Percentiles rank a stretch among this genome's conserved stretches.
These are phyloP conservation scores for Chamaetylas fuelleborni DNA, from an alignment of 2,113 vertebrate genomes.

Conservation along the genomic window DNA sequence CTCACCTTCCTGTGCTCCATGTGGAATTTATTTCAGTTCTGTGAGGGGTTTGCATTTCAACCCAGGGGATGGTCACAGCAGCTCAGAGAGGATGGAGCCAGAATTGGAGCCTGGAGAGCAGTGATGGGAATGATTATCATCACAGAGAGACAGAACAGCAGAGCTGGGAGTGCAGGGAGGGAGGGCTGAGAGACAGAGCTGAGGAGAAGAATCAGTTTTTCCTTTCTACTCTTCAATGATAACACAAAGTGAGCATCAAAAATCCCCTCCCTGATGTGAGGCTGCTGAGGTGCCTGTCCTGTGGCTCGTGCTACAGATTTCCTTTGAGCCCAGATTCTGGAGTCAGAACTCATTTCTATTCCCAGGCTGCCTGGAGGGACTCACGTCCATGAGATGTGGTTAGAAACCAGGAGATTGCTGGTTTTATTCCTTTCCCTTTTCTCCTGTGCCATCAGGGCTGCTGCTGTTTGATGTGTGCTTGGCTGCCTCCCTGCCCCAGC, in stretches of 20 bases:
- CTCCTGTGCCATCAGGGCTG: background rate
- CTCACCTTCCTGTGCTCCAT: background rate
- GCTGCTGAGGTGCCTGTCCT: background rate
- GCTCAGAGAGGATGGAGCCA: background rate
- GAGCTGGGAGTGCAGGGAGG: background rate
- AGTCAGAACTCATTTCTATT: background rate
- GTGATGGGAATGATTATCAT: background rate
- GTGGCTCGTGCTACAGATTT: rapidly evolving
- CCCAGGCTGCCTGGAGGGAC: background rate
- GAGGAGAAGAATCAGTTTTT: background rate
- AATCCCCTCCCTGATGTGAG: background rate
- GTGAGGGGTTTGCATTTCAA: background rate
- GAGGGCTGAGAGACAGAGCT: background rate
- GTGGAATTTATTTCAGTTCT: background rate
- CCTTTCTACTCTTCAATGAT: background rate
- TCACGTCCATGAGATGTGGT: rapidly evolving
- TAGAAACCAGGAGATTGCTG: background rate
- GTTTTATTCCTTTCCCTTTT: background rate
- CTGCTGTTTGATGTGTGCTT: background rate
- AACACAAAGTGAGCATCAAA: background rate
- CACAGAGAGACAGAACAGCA: background rate
- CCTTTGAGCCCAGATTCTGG: background rate
- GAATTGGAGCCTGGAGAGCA: background rate
- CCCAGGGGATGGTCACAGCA: rapidly evolving
- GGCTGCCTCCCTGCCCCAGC: background rate